Conservation (phyloP, 1,140 invertebrate genomes). For the Leptinotarsa undecemlineata region DNA sequence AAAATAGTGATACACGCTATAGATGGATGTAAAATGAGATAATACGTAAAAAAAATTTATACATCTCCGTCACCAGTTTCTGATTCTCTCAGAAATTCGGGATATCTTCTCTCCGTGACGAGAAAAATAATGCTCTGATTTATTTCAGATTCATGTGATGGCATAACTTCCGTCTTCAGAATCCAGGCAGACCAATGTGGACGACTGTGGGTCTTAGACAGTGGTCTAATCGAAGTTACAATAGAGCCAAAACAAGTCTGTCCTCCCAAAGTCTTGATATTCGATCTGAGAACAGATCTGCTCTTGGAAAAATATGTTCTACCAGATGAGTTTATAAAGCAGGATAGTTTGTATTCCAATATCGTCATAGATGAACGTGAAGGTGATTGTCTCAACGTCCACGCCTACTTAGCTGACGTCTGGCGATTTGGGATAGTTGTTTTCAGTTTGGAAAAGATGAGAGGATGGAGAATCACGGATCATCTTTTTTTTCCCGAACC, state of each 20-base stretch:
- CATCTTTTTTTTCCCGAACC: conserved; percentile 80
- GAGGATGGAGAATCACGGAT: conserved; percentile 74
- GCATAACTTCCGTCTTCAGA: conserved; percentile 77
- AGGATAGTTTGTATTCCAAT: conserved; percentile 76
- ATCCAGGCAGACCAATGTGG: conserved; percentile 70
- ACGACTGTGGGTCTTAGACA: conserved; percentile 77
- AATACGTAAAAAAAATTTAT: too few species aligned
- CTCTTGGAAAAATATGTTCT: conserved; percentile 66
- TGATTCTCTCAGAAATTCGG: too few species aligned
- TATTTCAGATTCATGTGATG: conserved; percentile 59
- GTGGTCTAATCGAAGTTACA: conserved; percentile 72
- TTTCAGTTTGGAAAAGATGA: conserved; percentile 66
- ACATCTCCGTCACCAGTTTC: too few species aligned
- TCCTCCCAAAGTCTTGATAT: conserved; percentile 74
- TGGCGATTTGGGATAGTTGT: conserved; percentile 59
- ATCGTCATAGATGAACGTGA: conserved; percentile 70
- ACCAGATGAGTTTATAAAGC: conserved; percentile 67
- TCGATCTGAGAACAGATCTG: conserved; percentile 69
- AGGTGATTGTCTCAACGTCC: conserved; percentile 66
- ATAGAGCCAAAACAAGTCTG: conserved; percentile 70
- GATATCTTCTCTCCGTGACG: too few species aligned
- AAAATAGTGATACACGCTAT: too few species aligned
- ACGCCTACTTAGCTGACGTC: conserved; percentile 74
- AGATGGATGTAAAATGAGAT: too few species aligned
- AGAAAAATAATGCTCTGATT: too few species aligned